Percentiles rank a stretch among this genome's conserved stretches.
These are phyloP conservation scores for Myathropa florea DNA, from an alignment of 2,888 invertebrate genomes.

Conservation along the genomic window DNA sequence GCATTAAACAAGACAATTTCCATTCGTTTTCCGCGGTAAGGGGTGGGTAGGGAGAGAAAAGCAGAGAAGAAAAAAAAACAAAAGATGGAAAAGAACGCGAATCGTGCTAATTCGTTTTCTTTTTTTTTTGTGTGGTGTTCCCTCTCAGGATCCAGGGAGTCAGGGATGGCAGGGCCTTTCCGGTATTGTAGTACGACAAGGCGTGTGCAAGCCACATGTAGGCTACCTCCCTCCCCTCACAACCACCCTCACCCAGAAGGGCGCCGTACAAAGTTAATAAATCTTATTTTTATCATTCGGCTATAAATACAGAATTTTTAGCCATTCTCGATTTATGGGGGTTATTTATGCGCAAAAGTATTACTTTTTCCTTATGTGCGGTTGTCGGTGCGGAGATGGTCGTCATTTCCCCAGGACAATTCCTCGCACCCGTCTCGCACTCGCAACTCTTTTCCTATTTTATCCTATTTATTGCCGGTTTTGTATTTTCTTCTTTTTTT, in stretches of 20 bases:
- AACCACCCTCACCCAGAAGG: slow-evolving; percentile 5
- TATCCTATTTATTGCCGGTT: slow-evolving; percentile 58
- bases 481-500: background rate
- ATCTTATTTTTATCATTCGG: slow-evolving; percentile 81
- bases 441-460: slow-evolving; percentile 68
- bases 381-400: slow-evolving; percentile 68
- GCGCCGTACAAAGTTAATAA: slow-evolving; percentile 79
- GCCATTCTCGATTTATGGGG: slow-evolving; percentile 81
- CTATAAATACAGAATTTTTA: slow-evolving; percentile 81
- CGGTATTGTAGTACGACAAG: slow-evolving; percentile 10
- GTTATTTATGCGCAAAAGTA: slow-evolving; percentile 80
- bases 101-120: slow-evolving; percentile 57
- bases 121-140: background rate
- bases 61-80: background rate
- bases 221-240: slow-evolving; percentile 16
- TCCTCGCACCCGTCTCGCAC: slow-evolving; percentile 12
- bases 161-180: slow-evolving; percentile 26
- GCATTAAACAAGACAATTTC: slow-evolving; percentile 62
- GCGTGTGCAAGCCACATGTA: slow-evolving; percentile 39
- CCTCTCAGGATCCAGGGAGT: background rate
- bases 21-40: slow-evolving; percentile 26
- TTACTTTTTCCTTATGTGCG: slow-evolving; percentile 70
- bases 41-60: background rate
- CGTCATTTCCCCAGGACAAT: slow-evolving; percentile 64
- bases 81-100: slow-evolving; percentile 7